Evolutionary conservation across 1,140 invertebrate genomes (phyloP).

Genomic region (Catajapyx aquilonaris): DNA sequence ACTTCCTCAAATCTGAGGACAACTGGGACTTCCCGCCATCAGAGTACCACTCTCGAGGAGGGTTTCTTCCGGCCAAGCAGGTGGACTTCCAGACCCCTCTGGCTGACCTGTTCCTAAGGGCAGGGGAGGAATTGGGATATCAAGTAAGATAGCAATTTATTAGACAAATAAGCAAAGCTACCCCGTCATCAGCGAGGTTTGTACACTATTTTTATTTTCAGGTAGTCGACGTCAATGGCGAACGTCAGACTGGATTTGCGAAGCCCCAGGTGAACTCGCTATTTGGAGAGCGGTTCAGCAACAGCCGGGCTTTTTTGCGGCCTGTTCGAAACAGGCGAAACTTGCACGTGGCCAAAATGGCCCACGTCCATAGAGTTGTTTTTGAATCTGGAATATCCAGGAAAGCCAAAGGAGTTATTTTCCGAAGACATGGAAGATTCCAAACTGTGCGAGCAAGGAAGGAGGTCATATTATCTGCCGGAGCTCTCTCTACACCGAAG

Average conservation of each 20-base stretch:
- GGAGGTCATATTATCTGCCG: conserved; percentile 8
- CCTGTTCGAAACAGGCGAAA: conserved; percentile 49
- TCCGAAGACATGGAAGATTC: neutral
- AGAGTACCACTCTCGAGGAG: conserved; percentile 46
- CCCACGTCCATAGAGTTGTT: conserved; percentile 44
- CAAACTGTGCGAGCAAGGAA: conserved; percentile 1
- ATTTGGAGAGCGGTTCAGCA: conserved; percentile 42
- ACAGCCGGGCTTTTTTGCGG: conserved; percentile 46
- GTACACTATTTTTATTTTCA: conserved; percentile 31
- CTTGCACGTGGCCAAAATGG: conserved; percentile 40
- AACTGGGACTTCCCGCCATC: conserved; percentile 27
- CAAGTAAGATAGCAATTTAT: no score
- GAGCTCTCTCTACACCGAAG: conserved; percentile 7
- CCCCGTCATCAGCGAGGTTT: conserved; percentile 9
- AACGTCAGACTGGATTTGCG: conserved; percentile 56
- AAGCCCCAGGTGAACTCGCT: conserved; percentile 65
- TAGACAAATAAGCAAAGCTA: no score
- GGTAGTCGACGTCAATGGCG: conserved; percentile 50
- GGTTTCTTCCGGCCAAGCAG: conserved; percentile 59
- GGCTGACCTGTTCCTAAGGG: conserved; percentile 61
- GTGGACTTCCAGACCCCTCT: conserved; percentile 56
- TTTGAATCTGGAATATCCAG: conserved; percentile 45
- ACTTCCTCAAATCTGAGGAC: conserved; percentile 19
- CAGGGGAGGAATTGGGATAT: conserved; percentile 71
- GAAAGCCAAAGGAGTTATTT: conserved; percentile 2